Evolutionary conservation across 2,888 invertebrate genomes (phyloP).

Genomic region (Hirtodrosophila confusa): DNA sequence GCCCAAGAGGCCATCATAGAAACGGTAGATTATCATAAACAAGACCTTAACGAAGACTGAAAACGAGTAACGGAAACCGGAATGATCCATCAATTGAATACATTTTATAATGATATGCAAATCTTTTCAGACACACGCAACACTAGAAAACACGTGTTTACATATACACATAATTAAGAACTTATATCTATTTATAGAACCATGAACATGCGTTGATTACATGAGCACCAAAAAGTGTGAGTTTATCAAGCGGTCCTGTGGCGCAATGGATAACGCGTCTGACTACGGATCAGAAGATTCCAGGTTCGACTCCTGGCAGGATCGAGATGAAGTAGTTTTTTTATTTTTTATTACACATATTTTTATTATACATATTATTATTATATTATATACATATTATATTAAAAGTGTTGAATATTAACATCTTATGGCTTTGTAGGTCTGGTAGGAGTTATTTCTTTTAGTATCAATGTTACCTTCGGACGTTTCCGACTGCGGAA

Average conservation of each 20-base stretch:
- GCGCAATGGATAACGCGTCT: conserved; percentile 83
- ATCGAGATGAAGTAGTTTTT: conserved; percentile 51
- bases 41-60: neutral
- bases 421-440: too few species aligned
- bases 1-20: conserved; percentile 5
- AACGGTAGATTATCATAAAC: neutral
- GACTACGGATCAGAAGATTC: conserved; percentile 84
- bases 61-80: conserved; percentile 34
- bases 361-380: too few species aligned
- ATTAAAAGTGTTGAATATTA: too few species aligned
- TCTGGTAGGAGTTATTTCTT: too few species aligned
- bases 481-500: too few species aligned
- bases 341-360: conserved; percentile 1
- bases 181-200: conserved; percentile 25
- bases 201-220: neutral
- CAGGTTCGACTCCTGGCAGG: conserved; percentile 84
- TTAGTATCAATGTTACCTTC: too few species aligned
- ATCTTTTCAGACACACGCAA: conserved; percentile 24
- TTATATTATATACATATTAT: too few species aligned
- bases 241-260: conserved; percentile 72
- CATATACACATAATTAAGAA: conserved; percentile 5
- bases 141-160: conserved; percentile 3
- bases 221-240: fast-evolving
- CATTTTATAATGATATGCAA: conserved; percentile 41
- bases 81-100: conserved; percentile 16